Evolutionary conservation across 2,888 invertebrate species (phyloP).

Genomic region (Tricholauxania praeusta): DNA sequence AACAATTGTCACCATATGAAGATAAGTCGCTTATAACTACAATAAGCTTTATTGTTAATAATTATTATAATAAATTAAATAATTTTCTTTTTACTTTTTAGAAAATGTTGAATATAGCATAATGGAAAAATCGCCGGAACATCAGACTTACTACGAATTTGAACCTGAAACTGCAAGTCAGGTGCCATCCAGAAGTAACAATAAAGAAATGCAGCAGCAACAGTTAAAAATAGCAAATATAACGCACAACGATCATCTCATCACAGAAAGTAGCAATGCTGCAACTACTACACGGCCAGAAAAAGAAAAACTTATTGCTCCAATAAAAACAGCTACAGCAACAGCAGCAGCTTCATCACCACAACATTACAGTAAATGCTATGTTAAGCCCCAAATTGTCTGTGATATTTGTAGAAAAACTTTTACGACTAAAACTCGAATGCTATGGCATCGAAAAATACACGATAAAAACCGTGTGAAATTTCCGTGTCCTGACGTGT

Average conservation of each 20-base stretch:
- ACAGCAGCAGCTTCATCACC: background rate
- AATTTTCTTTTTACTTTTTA: background rate
- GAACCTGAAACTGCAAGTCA: no score
- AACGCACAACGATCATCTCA: background rate
- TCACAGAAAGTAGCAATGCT: background rate
- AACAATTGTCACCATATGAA: no score
- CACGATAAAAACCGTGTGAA: constrained; percentile 41
- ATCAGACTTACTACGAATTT: no score
- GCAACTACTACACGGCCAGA: background rate
- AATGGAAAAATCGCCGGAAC: background rate
- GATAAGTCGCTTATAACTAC: no score
- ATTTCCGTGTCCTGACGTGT: constrained; percentile 33
- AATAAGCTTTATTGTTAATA: no score
- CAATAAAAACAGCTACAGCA: background rate
- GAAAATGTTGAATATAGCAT: background rate
- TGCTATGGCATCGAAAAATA: constrained; percentile 41
- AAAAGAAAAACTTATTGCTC: background rate
- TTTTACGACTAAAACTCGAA: constrained; percentile 37
- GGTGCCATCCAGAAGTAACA: no score
- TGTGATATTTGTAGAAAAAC: constrained; percentile 40
- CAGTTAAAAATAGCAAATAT: background rate
- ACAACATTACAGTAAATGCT: background rate
- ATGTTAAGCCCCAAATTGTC: background rate
- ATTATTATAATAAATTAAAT: no score
- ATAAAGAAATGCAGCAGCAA: background rate